Evolutionary conservation across 2,888 invertebrate genomes (phyloP), one percentile per base, ranked within the genome.

Genomic region (Chelonus formosanus): DNA sequence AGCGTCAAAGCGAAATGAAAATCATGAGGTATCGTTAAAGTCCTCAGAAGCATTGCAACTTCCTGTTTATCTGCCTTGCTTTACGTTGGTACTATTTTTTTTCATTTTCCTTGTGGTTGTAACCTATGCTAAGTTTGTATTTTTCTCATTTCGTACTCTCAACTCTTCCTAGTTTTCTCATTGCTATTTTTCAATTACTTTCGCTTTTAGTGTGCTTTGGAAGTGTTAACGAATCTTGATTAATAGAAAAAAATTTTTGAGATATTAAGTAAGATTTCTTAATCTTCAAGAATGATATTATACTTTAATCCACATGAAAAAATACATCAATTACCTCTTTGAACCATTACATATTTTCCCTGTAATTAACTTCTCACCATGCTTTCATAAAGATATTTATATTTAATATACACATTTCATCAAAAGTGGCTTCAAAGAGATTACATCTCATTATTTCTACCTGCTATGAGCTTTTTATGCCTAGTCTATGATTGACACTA

Each of bases 1-100:
- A 67, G 67, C 61, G 66, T 66, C 60, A 64, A 71, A 69, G 68
- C 60, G 56, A 67, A 67, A 70, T 70, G 65, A 70, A 70, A 68
- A 70, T 71, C 67, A 62, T 48, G 62, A 59, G 52, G 57, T 63
- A 67, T 64, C 68, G 63, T 68, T 70, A 43, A 58, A 66, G 48
- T 40, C 54, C 54, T 50, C 35, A 43, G 7, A 44, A 8, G 32
- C 20, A 53, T 52, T 54, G 53, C 34, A 61, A 53, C 53, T 35
- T 5, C 34, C 40, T 61, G 53, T 53, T 52, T 60, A 52, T 50
- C 20, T 55, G 5, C 20, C 10, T 48, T 48, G 48, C n/a, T 48
- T 48, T 48, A 3, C 0, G 20, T 20, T n/a, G 4, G 20, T 20
- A 48, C 10, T 48, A 48, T 47, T 55, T 50, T 54, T 43, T 62